Evolutionary conservation across 2,797 vertebrate species (phyloP), one percentile per base, ranked within the genome.

Genomic region (Simalia tracyae): DNA sequence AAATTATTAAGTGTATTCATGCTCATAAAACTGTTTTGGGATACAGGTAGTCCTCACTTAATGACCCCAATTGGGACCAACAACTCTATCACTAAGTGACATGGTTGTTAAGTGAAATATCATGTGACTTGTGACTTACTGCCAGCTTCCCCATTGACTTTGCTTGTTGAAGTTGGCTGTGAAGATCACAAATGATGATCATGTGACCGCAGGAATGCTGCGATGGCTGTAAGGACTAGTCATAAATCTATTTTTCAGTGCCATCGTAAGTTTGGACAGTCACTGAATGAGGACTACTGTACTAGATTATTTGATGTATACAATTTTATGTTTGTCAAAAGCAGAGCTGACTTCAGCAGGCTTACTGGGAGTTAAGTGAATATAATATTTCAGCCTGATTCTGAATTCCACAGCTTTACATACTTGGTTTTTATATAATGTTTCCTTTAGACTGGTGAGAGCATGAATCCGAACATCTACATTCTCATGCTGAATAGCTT

Each of bases 381-480:
- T 42, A 54, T 5, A 66, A 19, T n/a, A 31, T 36, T 91, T n/a
- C 63, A 88, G 26, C 2, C 19, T 56, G 50, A 84, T 7, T 90
- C 36, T 31, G 31, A 88, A 11, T 46, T 12, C 61, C n/a, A 11
- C 17, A 8, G 1, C 4, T 91, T 92, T 89, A 94, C 90, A 91
- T 95, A 99, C 98, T 98, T 99, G 99, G 92, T 99, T 98, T 96
- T 98, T 99, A 97, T 99, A 99, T 94, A 99, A 97, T 54, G 98
- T 98, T 96, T 99, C 98, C 90, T 98, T 98, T 94, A 99, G 97
- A 96, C 98, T 99, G 89, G 98, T 99, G 88, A 99, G 98, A 0
- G 99, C 99, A 28, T 99, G 99, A 95, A 99, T 98, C 90, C 99
- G 98, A 92, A 99, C 99, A 56, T 99, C 99, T 0, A 99, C 98